These are phyloP conservation scores for Lophotriccus pileatus DNA, from an alignment of 2,797 vertebrate genomes.

Conservation along the genomic window DNA sequence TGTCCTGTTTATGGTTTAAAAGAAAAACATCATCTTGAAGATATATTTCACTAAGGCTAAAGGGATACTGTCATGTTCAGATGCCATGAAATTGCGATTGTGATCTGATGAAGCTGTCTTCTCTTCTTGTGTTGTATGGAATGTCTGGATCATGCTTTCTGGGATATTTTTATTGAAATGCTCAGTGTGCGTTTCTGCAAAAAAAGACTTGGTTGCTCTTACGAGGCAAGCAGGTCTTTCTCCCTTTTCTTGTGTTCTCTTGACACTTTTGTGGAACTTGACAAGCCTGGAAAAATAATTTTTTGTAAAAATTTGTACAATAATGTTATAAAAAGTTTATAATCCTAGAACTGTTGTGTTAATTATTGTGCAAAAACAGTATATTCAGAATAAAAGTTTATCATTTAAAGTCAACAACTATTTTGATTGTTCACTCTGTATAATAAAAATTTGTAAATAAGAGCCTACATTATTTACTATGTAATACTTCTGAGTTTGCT, in stretches of 20 bases:
- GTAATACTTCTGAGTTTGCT: not conserved
- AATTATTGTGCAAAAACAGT: conserved; percentile 96
- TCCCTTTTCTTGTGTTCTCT: conserved; percentile 90
- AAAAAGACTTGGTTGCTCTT: conserved; percentile 73
- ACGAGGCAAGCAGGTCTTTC: conserved; percentile 74
- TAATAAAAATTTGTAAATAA: not conserved
- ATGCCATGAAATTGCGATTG: conserved; percentile 74
- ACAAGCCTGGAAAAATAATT: conserved; percentile 82
- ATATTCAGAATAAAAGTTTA: conserved; percentile 99
- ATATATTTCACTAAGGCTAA: conserved; percentile 63
- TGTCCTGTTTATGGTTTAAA: conserved; percentile 46
- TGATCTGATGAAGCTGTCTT: conserved; percentile 75
- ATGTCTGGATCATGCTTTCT: conserved; percentile 80
- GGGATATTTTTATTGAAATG: conserved; percentile 83
- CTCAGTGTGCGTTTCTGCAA: conserved; percentile 78
- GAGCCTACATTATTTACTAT: not conserved
- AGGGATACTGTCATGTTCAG: conserved; percentile 70
- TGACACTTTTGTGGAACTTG: conserved; percentile 95
- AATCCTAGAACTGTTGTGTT: conserved; percentile 89
- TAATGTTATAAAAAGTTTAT: conserved; percentile 94
- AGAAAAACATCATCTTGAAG: conserved; percentile 53
- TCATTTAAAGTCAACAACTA: conserved; percentile 82
- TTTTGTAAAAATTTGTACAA: conserved; percentile 99
- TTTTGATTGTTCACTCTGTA: not conserved
- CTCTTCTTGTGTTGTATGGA: conserved; percentile 75